Evolutionary conservation across 64 coral and sea anemone species (phyloP).

Genomic region (Trachythela sp.): DNA sequence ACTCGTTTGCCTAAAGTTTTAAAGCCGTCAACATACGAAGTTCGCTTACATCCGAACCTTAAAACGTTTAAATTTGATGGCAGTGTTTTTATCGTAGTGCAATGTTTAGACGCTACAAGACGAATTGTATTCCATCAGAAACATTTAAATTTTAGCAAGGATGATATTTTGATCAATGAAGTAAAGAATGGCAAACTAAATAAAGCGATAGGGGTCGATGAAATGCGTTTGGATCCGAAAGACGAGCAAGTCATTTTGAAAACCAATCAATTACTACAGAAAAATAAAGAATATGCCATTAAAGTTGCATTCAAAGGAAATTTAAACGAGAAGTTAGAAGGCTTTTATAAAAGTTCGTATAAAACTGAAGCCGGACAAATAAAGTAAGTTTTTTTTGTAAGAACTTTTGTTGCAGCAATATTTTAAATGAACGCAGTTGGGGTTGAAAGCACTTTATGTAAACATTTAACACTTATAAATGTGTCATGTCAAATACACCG

Average conservation of each 20-base stretch:
- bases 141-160: background rate
- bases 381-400: background rate
- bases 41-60: background rate
- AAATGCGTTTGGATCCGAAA: constrained; percentile 25
- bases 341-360: constrained; percentile 98
- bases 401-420: too few species aligned
- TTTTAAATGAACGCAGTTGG: too few species aligned
- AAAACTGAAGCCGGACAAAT: constrained; percentile 61
- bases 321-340: constrained; percentile 76
- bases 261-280: constrained; percentile 39
- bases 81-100: background rate
- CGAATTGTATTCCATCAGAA: constrained; percentile 13
- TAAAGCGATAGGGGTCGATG: background rate
- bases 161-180: background rate
- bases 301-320: constrained; percentile 66
- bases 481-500: too few species aligned
- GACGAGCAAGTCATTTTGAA: constrained; percentile 81
- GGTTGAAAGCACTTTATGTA: too few species aligned
- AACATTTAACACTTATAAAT: too few species aligned
- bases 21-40: background rate
- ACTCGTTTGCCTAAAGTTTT: background rate
- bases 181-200: background rate
- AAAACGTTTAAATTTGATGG: background rate
- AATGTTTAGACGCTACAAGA: background rate
- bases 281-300: constrained; percentile 62